Evolutionary conservation across 2,888 invertebrate genomes (phyloP), one percentile per base, ranked within the genome.

Genomic region (Tinea trinotella): DNA sequence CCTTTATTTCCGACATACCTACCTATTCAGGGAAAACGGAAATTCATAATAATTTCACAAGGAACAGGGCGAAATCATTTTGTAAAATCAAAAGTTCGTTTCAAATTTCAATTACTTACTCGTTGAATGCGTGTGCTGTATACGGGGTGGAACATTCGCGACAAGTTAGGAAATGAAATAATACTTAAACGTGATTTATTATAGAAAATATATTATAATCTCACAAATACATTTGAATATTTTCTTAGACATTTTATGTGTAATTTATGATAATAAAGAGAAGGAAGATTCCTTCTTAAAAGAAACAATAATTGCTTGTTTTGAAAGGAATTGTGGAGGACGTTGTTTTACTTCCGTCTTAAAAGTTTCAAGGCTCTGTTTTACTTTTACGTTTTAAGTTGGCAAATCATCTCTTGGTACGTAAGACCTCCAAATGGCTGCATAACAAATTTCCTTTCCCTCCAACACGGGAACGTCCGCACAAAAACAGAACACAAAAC

Each of bases 41-140:
- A 79, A 79, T 77, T 78, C 78, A 79, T 82, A 82, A 82, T 79
- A 77, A 83, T 82, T 81, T 78, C 76, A 72, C 67, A 65, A 73
- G 66, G 66, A 71, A 62, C 63, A 63, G 76, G 79, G 76, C 69
- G 76, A 71, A 76, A 72, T 73, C 71, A 75, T 79, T 76, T 67
- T 68, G 70, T 74, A 74, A 82, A 85, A 84, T 83, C 81, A 77
- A 81, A 84, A 85, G 81, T 84, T 83, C 74, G 72, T 79, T 81
- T 78, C 74, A 74, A 76, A 82, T 82, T 84, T 84, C 84, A 85
- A 85, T 85, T 85, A 84, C 78, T 82, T 80, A 78, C 77, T 82
- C 80, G 80, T 74, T 71, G 76, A 75, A 82, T 76, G 82, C 82
- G 78, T 82, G 81, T 76, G 76, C 77, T 73, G 75, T 72, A 72